Base-by-base conservation (phyloP, 2,888 invertebrate genomes). In the Arge pagana region DNA sequence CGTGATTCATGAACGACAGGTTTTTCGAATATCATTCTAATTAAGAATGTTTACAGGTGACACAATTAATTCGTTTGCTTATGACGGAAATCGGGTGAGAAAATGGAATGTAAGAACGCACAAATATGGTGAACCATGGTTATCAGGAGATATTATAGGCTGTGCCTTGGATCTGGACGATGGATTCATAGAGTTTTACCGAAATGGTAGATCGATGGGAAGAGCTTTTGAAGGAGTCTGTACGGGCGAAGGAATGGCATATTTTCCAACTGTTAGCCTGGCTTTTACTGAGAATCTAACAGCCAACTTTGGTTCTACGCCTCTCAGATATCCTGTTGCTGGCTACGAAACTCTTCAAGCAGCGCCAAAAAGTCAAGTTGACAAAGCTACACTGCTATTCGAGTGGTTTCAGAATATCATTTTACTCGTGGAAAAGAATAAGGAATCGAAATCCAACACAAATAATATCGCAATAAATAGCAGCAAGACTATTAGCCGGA, bases 61-160 rank as follows among this genome's bases (percentile, higher is more conserved):
- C 65, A 89, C 90, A 0, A 79, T 83, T 4, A 81, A 85, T 62
- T 92, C 91, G 0, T 92, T 88, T 71, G 88, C 89, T 0, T 92
- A 87, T 65, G 89, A 89, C 70, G 89, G 89, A 0, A 87, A 85
- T 51, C 78, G 88, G 7, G 76, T 87, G 0, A 76, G 85, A 50
- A 85, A 84, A 64, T 89, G 89, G 89, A 89, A 89, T 64, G 83
- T 86, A 1, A 81, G 83, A 24, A 86, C 86, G 0, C 77, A 82
- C 6, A 83, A 83, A 58, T 93, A 92, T 69, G 92, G 92, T 1
- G 85, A 87, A 66, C 77, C 84, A 13, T 93, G 92, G 92, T 79
- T 88, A 58, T 84, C 86, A n/a, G 92, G 91, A 13, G 93, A 93
- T 75, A 85, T 91, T 43, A 90, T 92, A 51, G 82, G 87, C 61